These are phyloP conservation scores for Thalpophila matura DNA, from an alignment of 2,888 invertebrate species.

Conservation along the genomic window DNA sequence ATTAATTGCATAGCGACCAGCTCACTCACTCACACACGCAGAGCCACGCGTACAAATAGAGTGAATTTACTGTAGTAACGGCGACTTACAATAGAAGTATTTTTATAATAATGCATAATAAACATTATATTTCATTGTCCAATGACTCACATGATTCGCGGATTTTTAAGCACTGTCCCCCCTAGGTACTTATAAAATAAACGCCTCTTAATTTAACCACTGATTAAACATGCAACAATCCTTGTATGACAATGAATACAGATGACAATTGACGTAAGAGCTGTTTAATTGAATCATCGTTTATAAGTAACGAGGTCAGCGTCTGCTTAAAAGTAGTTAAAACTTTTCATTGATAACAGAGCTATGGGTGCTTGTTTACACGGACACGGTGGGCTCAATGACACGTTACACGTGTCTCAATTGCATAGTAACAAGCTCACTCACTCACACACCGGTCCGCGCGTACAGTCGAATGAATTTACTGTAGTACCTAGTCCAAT, in stretches of 20 bases:
- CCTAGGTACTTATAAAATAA: too few species aligned
- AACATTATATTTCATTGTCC: too few species aligned
- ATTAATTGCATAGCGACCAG: slow-evolving; percentile 15
- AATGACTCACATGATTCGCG: too few species aligned
- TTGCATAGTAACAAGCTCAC: slow-evolving; percentile 20
- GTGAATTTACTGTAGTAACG: background rate
- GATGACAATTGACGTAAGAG: too few species aligned
- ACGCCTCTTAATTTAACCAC: too few species aligned
- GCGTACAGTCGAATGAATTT: slow-evolving; percentile 2
- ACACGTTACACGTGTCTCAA: slow-evolving; percentile 13
- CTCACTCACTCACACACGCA: slow-evolving; percentile 6
- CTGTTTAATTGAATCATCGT: too few species aligned
- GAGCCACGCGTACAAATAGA: slow-evolving; percentile 3
- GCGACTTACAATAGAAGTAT: too few species aligned
- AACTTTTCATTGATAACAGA: slow-evolving; percentile 33
- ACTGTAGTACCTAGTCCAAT: slow-evolving; percentile 5
- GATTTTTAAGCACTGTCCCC: too few species aligned
- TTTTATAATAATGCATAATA: too few species aligned
- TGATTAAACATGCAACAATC: too few species aligned
- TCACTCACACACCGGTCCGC: slow-evolving; percentile 1
- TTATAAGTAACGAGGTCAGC: background rate
- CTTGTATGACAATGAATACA: too few species aligned
- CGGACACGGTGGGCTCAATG: slow-evolving; percentile 8
- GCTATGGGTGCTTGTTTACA: slow-evolving; percentile 15
- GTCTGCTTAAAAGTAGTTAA: slow-evolving; percentile 22